Evolutionary conservation across 2,113 vertebrate species (phyloP).

Genomic region (Corydoras sp.): DNA sequence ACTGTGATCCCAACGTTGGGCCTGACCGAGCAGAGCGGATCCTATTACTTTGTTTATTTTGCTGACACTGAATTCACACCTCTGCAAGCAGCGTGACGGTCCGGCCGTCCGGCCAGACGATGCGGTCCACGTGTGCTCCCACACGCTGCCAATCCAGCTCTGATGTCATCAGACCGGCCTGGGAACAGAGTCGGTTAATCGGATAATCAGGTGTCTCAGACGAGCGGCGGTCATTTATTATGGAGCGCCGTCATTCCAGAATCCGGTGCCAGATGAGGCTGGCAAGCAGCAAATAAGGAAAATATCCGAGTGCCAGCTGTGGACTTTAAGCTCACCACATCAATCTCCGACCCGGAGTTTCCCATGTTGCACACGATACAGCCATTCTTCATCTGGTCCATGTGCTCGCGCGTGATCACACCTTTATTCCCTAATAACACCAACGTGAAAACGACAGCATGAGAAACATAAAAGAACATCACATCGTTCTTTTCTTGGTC

Average conservation of each 20-base stretch:
- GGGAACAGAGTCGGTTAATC: slow-evolving; percentile 32
- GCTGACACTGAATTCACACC: slow-evolving; percentile 60
- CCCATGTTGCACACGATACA: slow-evolving; percentile 96
- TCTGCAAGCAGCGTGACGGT: slow-evolving; percentile 85
- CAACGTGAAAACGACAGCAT: background rate
- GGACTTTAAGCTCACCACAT: slow-evolving; percentile 69
- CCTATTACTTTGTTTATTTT: background rate
- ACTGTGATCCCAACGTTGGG: slow-evolving; percentile 7
- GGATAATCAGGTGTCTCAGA: background rate
- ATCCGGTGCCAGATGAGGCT: background rate
- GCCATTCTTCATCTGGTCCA: slow-evolving; percentile 88
- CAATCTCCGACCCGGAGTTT: slow-evolving; percentile 90
- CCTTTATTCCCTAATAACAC: slow-evolving; percentile 80
- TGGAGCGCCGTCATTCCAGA: too few relatives aligned
- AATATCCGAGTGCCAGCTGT: background rate
- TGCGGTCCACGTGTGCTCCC: slow-evolving; percentile 87
- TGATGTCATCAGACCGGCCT: slow-evolving; percentile 79
- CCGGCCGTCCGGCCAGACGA: slow-evolving; percentile 93
- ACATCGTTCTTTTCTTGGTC: too few relatives aligned
- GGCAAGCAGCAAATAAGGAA: background rate
- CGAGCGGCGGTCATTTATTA: too few relatives aligned
- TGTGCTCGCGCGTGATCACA: slow-evolving; percentile 80
- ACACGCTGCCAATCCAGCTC: slow-evolving; percentile 90
- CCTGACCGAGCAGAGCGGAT: background rate
- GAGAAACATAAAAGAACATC: too few relatives aligned